Percentiles rank a stretch among this genome's conserved stretches.
Evolutionary conservation across 2,797 vertebrate genomes (phyloP).

Genomic region (Lepilemur ruficaudatus): DNA sequence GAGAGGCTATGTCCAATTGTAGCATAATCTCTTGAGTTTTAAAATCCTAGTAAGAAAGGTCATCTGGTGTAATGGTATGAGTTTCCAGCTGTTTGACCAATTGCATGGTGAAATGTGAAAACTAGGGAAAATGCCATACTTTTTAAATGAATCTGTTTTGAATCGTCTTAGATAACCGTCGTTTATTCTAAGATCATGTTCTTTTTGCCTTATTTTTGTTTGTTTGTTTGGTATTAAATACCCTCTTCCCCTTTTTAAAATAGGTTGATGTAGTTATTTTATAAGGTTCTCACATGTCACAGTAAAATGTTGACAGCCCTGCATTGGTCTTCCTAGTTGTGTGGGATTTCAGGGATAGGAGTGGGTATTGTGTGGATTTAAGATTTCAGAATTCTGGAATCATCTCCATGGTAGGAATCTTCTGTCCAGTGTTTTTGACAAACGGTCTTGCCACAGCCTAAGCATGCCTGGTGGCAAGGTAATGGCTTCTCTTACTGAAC

Average conservation of each 20-base stretch:
- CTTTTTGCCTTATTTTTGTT: conserved; percentile 11
- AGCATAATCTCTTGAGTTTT: background rate
- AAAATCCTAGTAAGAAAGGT: background rate
- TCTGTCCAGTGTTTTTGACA: background rate
- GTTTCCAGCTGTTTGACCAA: background rate
- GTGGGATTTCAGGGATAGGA: background rate
- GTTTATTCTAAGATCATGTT: background rate
- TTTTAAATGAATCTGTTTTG: conserved; percentile 1
- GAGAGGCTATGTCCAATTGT: background rate
- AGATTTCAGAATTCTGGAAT: background rate
- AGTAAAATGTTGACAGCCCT: background rate
- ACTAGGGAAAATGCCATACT: background rate
- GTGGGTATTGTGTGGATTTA: background rate
- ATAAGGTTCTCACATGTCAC: background rate
- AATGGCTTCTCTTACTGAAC: background rate
- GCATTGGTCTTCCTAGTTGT: background rate
- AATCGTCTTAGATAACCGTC: background rate
- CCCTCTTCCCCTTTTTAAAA: background rate
- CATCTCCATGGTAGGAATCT: background rate
- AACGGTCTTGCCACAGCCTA: background rate
- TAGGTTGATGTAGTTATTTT: background rate
- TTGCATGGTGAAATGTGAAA: background rate
- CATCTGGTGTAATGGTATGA: background rate
- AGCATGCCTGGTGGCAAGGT: background rate
- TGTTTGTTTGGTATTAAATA: background rate